Percentiles rank a stretch among this genome's conserved stretches.
phyloP scores from a whole-genome alignment of 2,888 invertebrate genomes.

The Leptinotarsa peninsularis region DNA sequence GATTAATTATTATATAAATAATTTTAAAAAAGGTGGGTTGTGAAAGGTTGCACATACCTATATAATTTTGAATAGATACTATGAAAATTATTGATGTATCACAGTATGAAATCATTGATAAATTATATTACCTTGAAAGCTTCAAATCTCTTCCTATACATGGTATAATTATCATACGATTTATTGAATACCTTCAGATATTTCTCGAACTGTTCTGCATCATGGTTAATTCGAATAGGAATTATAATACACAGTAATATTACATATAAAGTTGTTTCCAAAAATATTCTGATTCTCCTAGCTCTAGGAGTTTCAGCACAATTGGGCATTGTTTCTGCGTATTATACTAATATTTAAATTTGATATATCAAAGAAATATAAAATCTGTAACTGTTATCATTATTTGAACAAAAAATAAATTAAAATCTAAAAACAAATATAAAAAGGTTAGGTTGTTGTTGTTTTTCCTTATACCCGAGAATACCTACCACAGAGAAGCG shows the following conservation, averaged over 20 bases:
- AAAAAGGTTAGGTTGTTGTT: background rate
- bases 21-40: too few relatives aligned
- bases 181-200: conserved; percentile 69
- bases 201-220: conserved; percentile 64
- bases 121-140: conserved; percentile 58
- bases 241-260: conserved; percentile 66
- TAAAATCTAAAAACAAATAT: background rate
- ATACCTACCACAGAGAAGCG: too few relatives aligned
- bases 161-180: conserved; percentile 65
- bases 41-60: too few relatives aligned
- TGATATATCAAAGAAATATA: conserved; percentile 17
- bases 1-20: too few relatives aligned
- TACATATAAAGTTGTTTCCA: conserved; percentile 53
- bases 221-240: conserved; percentile 65
- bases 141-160: conserved; percentile 55
- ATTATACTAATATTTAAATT: conserved; percentile 4
- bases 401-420: background rate
- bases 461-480: too few relatives aligned
- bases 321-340: conserved; percentile 37
- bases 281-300: conserved; percentile 29
- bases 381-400: conserved; percentile 2
- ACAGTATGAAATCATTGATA: background rate
- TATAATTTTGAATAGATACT: too few relatives aligned
- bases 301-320: conserved; percentile 31
- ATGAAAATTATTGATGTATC: too few relatives aligned